Evolutionary conservation across 2,113 vertebrate species (phyloP).

Genomic region (Odontophorus gujanensis): DNA sequence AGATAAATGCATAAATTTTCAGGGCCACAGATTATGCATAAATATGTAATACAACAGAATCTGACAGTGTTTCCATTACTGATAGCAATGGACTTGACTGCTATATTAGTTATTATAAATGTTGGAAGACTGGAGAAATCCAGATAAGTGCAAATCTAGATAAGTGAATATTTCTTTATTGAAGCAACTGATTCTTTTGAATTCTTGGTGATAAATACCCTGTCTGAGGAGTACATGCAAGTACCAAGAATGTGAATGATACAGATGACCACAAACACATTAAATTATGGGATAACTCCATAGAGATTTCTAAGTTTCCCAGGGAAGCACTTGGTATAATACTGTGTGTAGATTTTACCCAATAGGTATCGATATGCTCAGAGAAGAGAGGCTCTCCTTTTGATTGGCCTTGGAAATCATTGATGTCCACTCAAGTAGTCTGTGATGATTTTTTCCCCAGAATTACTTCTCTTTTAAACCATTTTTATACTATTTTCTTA

Average conservation of each 20-base stretch:
- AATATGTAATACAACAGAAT: neutral
- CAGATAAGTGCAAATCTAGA: neutral
- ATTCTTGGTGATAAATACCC: neutral
- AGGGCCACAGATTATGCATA: neutral
- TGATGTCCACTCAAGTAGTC: neutral
- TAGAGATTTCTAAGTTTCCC: neutral
- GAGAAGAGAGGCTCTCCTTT: neutral
- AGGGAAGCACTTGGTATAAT: neutral
- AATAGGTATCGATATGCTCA: neutral
- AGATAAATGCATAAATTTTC: neutral
- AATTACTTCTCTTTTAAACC: neutral
- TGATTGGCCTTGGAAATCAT: neutral
- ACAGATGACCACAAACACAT: neutral
- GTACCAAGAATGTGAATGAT: neutral
- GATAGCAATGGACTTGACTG: neutral
- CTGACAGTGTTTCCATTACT: neutral
- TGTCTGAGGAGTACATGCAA: neutral
- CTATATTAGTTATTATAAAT: neutral
- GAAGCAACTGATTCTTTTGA: neutral
- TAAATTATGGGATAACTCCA: neutral
- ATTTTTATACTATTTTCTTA: neutral
- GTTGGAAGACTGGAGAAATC: neutral
- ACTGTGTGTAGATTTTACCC: neutral
- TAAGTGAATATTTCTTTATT: neutral
- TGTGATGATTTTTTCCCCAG: neutral